phyloP scores from a whole-genome alignment of 1,140 invertebrate species.

The Lepidurus packardi region DNA sequence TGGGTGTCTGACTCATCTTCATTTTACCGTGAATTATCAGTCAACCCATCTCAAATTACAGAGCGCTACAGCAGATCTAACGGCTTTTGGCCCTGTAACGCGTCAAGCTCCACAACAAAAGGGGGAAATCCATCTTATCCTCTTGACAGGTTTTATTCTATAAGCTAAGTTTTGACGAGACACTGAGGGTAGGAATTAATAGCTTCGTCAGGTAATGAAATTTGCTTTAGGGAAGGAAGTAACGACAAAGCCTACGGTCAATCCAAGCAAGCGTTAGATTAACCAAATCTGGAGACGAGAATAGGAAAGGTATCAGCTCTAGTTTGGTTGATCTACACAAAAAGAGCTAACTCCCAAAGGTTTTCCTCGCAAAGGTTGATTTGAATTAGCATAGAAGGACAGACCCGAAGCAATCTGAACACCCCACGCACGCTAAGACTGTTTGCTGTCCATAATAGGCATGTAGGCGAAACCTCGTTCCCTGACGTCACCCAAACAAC shows the following conservation, averaged over 20 bases:
- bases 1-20: background rate
- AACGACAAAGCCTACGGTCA: too few relatives aligned
- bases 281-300: too few relatives aligned
- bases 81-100: background rate
- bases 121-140: too few relatives aligned
- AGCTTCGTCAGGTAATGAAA: too few relatives aligned
- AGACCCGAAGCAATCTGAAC: background rate
- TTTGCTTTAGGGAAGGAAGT: too few relatives aligned
- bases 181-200: too few relatives aligned
- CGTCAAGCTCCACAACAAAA: too few relatives aligned
- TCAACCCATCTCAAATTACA: background rate
- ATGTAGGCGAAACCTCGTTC: background rate
- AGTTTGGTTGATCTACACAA: background rate
- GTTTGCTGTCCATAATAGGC: slow-evolving; percentile 13
- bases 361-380: background rate
- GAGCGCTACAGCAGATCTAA: background rate
- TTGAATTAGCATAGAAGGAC: background rate
- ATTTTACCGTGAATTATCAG: background rate
- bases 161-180: too few relatives aligned
- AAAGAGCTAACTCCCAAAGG: background rate
- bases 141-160: too few relatives aligned
- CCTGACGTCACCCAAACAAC: slow-evolving; percentile 12
- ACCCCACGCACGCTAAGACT: background rate
- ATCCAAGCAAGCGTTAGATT: too few relatives aligned
- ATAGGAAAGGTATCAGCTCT: background rate